A percentile compares a stretch with the other conserved stretches of the same genome.
These are phyloP conservation scores for Physella acuta DNA, from an alignment of 1,140 invertebrate genomes.

Conservation along the genomic window DNA sequence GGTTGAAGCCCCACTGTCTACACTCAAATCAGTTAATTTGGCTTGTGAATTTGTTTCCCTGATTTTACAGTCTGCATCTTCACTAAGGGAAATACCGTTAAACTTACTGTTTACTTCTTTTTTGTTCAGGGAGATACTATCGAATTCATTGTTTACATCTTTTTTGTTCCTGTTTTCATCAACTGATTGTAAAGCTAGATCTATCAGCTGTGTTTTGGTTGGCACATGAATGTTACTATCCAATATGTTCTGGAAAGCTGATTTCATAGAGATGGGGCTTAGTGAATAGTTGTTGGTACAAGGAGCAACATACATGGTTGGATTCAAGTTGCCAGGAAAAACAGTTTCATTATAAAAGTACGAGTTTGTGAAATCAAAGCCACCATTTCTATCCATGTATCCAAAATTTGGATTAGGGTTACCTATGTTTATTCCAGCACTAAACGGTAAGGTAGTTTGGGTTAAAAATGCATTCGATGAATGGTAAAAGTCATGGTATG, in stretches of 20 bases:
- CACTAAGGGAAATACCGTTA: no score
- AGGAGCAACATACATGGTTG: constrained; percentile 10
- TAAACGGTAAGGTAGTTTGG: not conserved
- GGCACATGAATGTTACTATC: no score
- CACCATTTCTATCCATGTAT: constrained; percentile 11
- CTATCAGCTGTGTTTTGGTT: no score
- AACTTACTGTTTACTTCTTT: no score
- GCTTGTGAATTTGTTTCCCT: not conserved
- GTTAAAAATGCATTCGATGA: not conserved
- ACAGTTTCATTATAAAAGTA: constrained; percentile 20
- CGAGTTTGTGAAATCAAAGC: not conserved
- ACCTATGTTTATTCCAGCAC: not conserved
- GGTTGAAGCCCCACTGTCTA: not conserved
- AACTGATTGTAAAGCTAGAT: no score
- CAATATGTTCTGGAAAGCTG: no score
- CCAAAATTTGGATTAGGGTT: not conserved
- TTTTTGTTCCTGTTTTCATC: not conserved
- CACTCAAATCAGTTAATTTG: not conserved
- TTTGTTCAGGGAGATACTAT: no score
- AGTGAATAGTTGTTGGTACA: not conserved
- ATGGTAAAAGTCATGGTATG: constrained; percentile 3
- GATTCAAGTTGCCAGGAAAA: constrained; percentile 5
- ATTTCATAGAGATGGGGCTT: no score
- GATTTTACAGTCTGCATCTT: not conserved
- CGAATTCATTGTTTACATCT: not conserved